Evolutionary conservation across 2,888 invertebrate genomes (phyloP).

Genomic region (Pyrocoelia pectoralis): DNA sequence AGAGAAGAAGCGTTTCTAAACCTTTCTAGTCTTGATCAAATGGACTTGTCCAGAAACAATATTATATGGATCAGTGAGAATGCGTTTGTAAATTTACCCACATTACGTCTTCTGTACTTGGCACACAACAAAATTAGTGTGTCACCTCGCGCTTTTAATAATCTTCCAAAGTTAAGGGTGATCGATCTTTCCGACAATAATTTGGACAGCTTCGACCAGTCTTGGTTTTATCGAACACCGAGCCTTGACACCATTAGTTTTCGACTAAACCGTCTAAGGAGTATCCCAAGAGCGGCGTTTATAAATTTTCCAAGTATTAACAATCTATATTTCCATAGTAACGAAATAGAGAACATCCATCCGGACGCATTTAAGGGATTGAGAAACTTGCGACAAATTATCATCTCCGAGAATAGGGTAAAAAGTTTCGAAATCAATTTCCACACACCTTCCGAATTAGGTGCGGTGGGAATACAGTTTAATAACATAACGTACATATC

Average conservation of each 20-base stretch:
- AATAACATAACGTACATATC: slow-evolving; percentile 8
- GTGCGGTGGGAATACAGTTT: slow-evolving; percentile 9
- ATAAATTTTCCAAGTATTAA: neutral
- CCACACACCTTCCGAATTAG: neutral
- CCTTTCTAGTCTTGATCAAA: neutral
- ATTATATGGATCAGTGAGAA: slow-evolving; percentile 8
- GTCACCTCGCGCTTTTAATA: neutral
- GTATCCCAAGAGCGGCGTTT: slow-evolving; percentile 4
- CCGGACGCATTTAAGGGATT: neutral
- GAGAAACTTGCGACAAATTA: slow-evolving; percentile 1
- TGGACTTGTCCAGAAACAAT: slow-evolving; percentile 3
- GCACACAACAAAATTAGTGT: neutral
- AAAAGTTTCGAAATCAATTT: slow-evolving; percentile 9
- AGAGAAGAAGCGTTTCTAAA: slow-evolving; percentile 13
- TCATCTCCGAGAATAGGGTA: neutral
- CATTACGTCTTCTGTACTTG: slow-evolving; percentile 1
- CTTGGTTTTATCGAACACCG: slow-evolving; percentile 2
- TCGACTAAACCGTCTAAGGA: neutral
- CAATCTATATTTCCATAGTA: slow-evolving; percentile 2
- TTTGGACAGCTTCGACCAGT: slow-evolving; percentile 7
- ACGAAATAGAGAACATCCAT: neutral
- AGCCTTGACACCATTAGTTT: neutral
- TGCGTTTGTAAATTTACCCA: slow-evolving; percentile 3
- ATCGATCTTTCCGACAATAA: neutral
- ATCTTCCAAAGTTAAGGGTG: neutral